Evolutionary conservation across 37 sponge, comb jelly and placozoan species (phyloP).

Genomic region (Spongilla lacustris): DNA sequence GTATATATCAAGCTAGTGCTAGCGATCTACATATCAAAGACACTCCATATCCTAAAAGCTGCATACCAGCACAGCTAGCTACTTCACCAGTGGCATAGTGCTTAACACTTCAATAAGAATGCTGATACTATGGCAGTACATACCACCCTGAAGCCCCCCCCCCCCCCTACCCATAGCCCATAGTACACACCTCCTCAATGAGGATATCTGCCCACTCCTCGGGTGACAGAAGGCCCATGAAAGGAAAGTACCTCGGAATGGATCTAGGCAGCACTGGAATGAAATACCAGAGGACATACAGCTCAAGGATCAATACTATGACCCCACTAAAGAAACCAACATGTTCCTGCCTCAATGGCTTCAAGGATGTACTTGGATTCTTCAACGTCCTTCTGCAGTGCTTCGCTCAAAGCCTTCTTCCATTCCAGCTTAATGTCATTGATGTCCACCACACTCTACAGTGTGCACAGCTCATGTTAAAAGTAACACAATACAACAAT

Average conservation of each 20-base stretch:
- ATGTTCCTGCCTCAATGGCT: neutral
- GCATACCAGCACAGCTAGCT: too few species aligned
- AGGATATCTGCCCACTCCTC: slow-evolving; percentile 70
- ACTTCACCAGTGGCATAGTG: too few species aligned
- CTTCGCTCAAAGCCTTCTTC: slow-evolving; percentile 28
- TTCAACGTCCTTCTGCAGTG: slow-evolving; percentile 36
- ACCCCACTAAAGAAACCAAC: neutral
- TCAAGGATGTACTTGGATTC: slow-evolving; percentile 14
- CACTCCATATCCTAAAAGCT: too few species aligned
- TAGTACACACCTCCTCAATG: slow-evolving; percentile 52
- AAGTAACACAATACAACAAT: too few species aligned
- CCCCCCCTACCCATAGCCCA: neutral
- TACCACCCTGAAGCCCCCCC: neutral
- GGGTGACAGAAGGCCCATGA: slow-evolving; percentile 63
- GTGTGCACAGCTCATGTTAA: neutral
- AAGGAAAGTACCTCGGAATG: slow-evolving; percentile 72
- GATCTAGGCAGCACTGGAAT: neutral
- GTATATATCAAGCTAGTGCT: too few species aligned
- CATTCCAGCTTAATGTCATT: slow-evolving; percentile 19
- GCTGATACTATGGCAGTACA: neutral
- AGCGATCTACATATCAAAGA: too few species aligned
- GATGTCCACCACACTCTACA: neutral
- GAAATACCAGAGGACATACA: neutral
- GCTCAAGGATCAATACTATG: neutral
- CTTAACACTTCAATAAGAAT: neutral